Percentiles rank a stretch among this genome's conserved stretches.
Conservation (phyloP, 2,888 invertebrate genomes). For the Meiosimyza platycephala region DNA sequence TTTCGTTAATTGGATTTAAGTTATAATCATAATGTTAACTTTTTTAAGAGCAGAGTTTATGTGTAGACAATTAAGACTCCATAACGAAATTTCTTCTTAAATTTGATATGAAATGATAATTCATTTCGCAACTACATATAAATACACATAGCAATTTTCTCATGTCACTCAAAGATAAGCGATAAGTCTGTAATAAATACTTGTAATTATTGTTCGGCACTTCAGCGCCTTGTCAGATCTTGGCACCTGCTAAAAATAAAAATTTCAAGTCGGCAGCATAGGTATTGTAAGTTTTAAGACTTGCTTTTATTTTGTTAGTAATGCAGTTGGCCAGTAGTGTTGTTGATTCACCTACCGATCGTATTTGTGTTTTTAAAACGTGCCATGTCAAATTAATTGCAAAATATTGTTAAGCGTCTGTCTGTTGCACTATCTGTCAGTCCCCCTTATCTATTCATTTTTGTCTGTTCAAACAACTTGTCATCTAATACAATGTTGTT, state of each 20-base stretch:
- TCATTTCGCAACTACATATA: too few species aligned
- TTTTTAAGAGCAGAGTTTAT: too few species aligned
- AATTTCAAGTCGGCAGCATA: not conserved
- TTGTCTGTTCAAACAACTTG: too few species aligned
- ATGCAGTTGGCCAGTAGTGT: not conserved
- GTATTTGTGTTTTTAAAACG: not conserved
- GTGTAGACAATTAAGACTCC: too few species aligned
- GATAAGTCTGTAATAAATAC: not conserved
- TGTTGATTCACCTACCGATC: not conserved
- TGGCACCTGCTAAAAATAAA: not conserved
- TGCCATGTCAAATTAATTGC: conserved; percentile 16
- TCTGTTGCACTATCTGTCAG: not conserved
- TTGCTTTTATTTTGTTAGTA: not conserved
- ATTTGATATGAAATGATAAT: too few species aligned
- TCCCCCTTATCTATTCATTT: not conserved
- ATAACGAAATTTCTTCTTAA: too few species aligned
- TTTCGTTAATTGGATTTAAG: too few species aligned
- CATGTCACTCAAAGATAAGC: too few species aligned
- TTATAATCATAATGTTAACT: too few species aligned
- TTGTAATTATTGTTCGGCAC: not conserved
- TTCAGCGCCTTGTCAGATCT: not conserved
- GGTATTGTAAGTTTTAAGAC: too few species aligned
- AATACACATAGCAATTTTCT: too few species aligned
- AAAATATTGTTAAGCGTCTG: conserved; percentile 8
- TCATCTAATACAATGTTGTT: too few species aligned